Percentiles rank a stretch among this genome's conserved stretches.
Conservation (phyloP, 2,797 vertebrate genomes). For the Eulemur albifrons region DNA sequence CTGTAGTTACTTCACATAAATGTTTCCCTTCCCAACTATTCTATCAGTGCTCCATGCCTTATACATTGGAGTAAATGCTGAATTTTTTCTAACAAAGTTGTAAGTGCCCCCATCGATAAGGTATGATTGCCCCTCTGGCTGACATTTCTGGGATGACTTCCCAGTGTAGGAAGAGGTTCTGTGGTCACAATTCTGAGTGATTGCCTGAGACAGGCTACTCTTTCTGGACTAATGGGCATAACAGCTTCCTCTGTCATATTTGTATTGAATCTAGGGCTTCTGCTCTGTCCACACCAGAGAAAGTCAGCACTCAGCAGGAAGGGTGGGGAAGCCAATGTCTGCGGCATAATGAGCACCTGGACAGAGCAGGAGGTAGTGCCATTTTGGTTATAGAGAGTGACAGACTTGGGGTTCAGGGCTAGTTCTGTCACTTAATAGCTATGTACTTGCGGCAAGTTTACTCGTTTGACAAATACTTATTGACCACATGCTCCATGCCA, state of each 20-base stretch:
- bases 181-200: neutral
- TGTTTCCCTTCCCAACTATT: neutral
- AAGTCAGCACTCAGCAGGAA: neutral
- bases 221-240: neutral
- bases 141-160: neutral
- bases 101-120: neutral
- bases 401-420: neutral
- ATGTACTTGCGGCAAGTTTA: neutral
- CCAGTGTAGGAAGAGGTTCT: neutral
- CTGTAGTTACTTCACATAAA: neutral
- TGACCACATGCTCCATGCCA: neutral
- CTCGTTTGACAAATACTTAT: neutral
- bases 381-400: neutral
- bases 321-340: neutral
- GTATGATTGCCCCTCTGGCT: neutral
- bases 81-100: neutral
- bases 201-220: neutral
- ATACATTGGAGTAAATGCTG: neutral
- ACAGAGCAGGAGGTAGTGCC: neutral
- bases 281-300: neutral
- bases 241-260: neutral
- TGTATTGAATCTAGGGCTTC: neutral
- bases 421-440: neutral
- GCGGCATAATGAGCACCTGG: fast-evolving
- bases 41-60: neutral